A percentile compares a stretch with the other conserved stretches of the same genome.
Evolutionary conservation across 2,113 vertebrate genomes (phyloP).

Genomic region (Spea multiplicata): DNA sequence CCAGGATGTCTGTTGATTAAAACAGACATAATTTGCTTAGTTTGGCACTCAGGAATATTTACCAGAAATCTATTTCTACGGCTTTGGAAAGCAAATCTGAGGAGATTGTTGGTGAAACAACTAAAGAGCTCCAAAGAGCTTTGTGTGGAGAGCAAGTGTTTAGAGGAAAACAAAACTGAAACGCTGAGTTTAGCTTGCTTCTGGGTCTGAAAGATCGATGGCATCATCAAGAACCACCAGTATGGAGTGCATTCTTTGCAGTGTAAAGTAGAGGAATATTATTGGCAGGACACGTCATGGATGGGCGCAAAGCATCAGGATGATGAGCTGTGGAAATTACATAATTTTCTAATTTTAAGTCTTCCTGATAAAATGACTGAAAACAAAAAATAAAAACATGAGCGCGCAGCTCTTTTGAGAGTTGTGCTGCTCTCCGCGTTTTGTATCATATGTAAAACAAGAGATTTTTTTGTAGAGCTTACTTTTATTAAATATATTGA

Average conservation of each 20-base stretch:
- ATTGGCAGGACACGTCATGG: conserved; percentile 50
- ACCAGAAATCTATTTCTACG: conserved; percentile 67
- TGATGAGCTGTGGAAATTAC: conserved; percentile 68
- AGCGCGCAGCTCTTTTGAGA: conserved; percentile 59
- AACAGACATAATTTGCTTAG: conserved; percentile 79
- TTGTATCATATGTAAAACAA: conserved; percentile 81
- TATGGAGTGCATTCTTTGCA: conserved; percentile 50
- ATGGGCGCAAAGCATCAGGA: conserved; percentile 61
- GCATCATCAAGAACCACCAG: not conserved
- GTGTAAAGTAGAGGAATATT: conserved; percentile 51
- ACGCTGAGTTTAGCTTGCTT: not conserved
- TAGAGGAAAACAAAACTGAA: conserved; percentile 38
- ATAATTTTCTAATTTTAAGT: conserved; percentile 82
- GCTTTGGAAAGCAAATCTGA: conserved; percentile 55
- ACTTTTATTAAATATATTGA: conserved; percentile 76
- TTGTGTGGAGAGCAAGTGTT: conserved; percentile 65
- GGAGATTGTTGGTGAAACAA: conserved; percentile 50
- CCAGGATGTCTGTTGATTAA: conserved; percentile 73
- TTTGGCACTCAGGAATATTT: conserved; percentile 96
- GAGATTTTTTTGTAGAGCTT: conserved; percentile 71
- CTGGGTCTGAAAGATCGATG: not conserved
- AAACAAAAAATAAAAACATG: conserved; percentile 55
- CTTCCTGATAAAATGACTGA: conserved; percentile 82
- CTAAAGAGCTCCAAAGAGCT: conserved; percentile 57
- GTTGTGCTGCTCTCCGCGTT: conserved; percentile 75